Base-by-base conservation (phyloP, 1,140 invertebrate species). In the Trichonephila clavipes region DNA sequence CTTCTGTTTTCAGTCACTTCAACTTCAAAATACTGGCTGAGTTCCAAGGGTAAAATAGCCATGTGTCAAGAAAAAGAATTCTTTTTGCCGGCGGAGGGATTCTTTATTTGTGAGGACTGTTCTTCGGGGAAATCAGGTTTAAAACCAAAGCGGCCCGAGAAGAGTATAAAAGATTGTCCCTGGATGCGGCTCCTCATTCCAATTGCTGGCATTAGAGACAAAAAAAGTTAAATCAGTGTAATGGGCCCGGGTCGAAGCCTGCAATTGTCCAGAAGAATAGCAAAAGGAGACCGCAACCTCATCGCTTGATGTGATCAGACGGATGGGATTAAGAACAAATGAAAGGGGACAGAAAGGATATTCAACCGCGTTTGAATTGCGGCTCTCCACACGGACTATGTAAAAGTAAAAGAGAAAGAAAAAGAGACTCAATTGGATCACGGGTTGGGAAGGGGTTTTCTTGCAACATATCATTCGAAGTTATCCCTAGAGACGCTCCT, bases 121-220 rank as follows among this genome's bases (percentile, higher is more conserved):
- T 92, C 91, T 92, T 92, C 34, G 61, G 91, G 90, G 91, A 92
- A 92, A 92, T 92, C 91, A 92, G 66, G 83, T 92, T 92, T 92
- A 92, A 92, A 92, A 92, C 91, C 87, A 92, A 92, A 85, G 82
- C 72, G 81, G 72, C 21, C 19, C 19, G 77, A 85, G 62, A 92
- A 66, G 44, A 86, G 62, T 69, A 86, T 90, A 92, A 72, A 92
- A 92, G 91, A 92, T 92, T 87, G 91, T 92, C 91, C 62, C 59
- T 34, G 77, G 81, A 64, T 92, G 83, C 77, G 64, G 91, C 72
- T 51, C 40, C 64, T 72, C 91, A 87, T 92, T 77, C 83, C 28
- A 62, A 91, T 83, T 91, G 81, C 44, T 61, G 77, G 59, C 89
- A 77, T 77, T 77, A 77, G 28, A 77, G 72, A 77, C 72, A 64